Evolutionary conservation across 2,797 vertebrate genomes (phyloP), one percentile per base, ranked within the genome.

Genomic region (Nannoperca australis): DNA sequence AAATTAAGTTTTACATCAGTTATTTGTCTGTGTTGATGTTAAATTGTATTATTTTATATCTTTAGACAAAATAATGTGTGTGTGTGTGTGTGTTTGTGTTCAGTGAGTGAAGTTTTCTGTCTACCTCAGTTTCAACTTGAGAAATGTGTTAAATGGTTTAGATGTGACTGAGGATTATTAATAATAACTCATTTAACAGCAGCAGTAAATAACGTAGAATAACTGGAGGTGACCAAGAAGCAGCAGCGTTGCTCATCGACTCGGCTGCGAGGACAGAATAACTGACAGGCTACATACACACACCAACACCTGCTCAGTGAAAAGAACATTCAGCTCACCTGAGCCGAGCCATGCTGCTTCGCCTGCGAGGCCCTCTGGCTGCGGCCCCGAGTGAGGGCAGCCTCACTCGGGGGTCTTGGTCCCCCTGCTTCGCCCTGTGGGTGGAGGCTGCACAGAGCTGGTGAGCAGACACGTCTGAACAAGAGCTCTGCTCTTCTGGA

Each of bases 381-480:
- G 83, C 17, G 12, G 81, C 14, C 1, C 45, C 79, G 1, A 95
- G 88, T 0, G 89, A 85, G 0, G 94, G 95, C 62, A 95, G 91
- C 78, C 89, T 88, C 22, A 94, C n/a, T n/a, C 76, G 1, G 88
- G 70, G 50, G 84, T 68, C 79, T 76, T 82, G 68, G 64, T 14
- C 34, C 18, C 58, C 8, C 76, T 20, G 70, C 18, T n/a, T 9
- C 45, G 1, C 24, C 24, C 40, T 9, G 79, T 0, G n/a, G 85
- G 66, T 2, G 67, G 73, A 10, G 87, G 88, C 0, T 73, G 65
- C 6, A 82, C 70, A 0, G 92, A 87, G 70, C 74, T 36, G 69
- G 80, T 85, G 22, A 92, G 80, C 27, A 88, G 87, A 73, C 76
- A 89, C 4, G 83, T 81, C 17, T 70, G 84, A 32, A 81, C 88